Evolutionary conservation across 1,140 invertebrate species (phyloP), one percentile per base, ranked within the genome.

Genomic region (Zaprionus kolodkinae): DNA sequence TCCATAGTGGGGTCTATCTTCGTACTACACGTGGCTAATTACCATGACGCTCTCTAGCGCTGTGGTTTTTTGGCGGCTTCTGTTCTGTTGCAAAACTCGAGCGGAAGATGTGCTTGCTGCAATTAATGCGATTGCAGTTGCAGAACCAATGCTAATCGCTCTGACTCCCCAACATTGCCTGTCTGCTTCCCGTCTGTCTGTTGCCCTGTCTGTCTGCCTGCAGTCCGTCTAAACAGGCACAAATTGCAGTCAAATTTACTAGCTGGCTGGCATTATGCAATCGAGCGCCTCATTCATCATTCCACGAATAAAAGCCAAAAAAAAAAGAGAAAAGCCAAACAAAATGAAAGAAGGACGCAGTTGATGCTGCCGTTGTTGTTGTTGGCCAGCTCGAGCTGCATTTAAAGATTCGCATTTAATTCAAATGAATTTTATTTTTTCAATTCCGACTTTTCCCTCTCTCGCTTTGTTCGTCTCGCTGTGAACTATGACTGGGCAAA

Each of bases 401-500:
- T 50, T 69, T 63, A 59, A 63, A 72, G 78, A 84, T 89, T 89
- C 85, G 81, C 86, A 89, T 89, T 89, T 85, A 85, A 89, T 90
- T 90, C 81, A 85, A 81, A 82, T 89, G 78, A 89, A 85, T 89
- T 79, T 89, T 68, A 77, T 67, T 72, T 67, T 72, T 77, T 68
- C 70, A 72, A 81, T 74, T 76, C 72, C 73, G 54, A 76, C 75
- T 89, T 73, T 76, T 70, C 64, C 54, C 57, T 30, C 33, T 54
- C 59, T 21, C 21, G n/a, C 27, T 88, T 88, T 88, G 77, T 81
- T 60, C 76, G 65, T 43, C n/a, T 43, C n/a, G 45, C 65, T 85
- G 85, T 89, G 85, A 89, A 89, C 85, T 89, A 89, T 89, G 85
- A 89, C 85, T 89, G 77, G 77, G 71, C 82, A 82, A 2, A 21